Evolutionary conservation across 2,113 vertebrate genomes (phyloP).

Genomic region (Labrus mixtus): DNA sequence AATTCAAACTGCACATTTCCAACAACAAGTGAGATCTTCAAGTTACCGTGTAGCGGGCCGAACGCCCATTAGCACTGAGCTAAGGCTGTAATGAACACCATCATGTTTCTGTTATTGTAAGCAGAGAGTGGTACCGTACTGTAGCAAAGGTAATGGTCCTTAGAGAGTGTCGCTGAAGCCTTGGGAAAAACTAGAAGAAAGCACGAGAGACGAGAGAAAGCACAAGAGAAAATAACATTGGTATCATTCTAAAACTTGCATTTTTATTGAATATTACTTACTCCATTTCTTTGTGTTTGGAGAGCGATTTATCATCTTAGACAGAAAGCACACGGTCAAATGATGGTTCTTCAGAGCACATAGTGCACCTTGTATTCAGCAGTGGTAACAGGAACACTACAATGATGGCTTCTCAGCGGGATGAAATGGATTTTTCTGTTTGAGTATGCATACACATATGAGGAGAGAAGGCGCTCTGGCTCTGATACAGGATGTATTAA

Average conservation of each 20-base stretch:
- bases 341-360: constrained; percentile 14
- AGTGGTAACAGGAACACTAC: neutral
- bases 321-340: constrained; percentile 41
- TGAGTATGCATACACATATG: neutral
- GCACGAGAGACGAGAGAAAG: neutral
- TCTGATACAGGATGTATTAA: neutral
- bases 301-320: constrained; percentile 55
- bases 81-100: constrained; percentile 34
- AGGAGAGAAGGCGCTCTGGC: neutral
- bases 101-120: constrained; percentile 28
- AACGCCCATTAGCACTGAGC: neutral
- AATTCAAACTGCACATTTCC: constrained; percentile 3
- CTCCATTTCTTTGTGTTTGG: constrained; percentile 38
- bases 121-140: neutral
- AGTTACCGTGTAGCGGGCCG: neutral
- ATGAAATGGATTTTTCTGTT: constrained; percentile 27
- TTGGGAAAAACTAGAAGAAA: constrained; percentile 3
- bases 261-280: constrained; percentile 70
- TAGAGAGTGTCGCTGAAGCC: neutral
- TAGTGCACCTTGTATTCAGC: constrained; percentile 11
- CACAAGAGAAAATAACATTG: constrained; percentile 11
- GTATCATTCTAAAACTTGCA: constrained; percentile 46
- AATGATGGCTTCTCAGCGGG: neutral
- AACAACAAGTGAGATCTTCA: neutral
- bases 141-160: constrained; percentile 16